Conservation (phyloP, 1,140 invertebrate genomes). For the Diprion similis region DNA sequence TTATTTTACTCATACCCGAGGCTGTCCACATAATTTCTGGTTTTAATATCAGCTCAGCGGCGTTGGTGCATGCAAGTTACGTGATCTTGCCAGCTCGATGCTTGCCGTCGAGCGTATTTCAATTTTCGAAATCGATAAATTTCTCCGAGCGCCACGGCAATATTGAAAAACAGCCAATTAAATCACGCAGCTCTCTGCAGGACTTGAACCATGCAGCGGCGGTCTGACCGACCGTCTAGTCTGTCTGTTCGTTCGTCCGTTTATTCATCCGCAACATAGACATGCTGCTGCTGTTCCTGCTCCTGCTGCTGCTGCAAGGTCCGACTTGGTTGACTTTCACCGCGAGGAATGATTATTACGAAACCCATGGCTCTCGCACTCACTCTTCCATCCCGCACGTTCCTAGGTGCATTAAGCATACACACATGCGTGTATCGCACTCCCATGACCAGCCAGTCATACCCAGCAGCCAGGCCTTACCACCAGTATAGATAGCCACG, state of each 20-base stretch:
- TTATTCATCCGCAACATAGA: background rate
- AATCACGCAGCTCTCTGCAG: background rate
- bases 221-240: background rate
- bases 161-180: constrained; percentile 5
- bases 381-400: no score
- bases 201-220: background rate
- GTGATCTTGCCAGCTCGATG: background rate
- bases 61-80: background rate
- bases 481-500: no score
- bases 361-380: background rate
- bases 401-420: no score
- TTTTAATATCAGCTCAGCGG: background rate
- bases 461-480: no score
- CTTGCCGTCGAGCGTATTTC: background rate
- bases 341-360: constrained; percentile 4
- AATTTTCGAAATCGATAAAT: constrained; percentile 8
- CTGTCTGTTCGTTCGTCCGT: background rate
- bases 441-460: no score
- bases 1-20: no score
- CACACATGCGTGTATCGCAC: no score
- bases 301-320: background rate
- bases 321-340: background rate
- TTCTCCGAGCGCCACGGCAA: background rate
- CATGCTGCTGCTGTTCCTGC: no score
- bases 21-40: background rate